Conservation (phyloP, 1,140 invertebrate species). For the Zophobas morio region DNA sequence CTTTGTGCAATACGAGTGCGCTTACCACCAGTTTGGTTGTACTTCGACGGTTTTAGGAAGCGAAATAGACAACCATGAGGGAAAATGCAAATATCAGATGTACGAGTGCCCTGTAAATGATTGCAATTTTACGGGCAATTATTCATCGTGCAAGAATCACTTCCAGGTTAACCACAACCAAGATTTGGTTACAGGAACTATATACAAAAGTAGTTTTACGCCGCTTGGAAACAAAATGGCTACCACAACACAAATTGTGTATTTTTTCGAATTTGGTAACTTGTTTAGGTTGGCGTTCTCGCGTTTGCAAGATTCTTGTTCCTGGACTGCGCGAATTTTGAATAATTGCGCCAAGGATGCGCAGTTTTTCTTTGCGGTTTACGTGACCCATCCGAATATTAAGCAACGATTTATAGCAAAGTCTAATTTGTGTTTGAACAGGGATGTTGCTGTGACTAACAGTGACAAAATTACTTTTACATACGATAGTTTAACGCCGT, state of each 20-base stretch:
- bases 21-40: slow-evolving; percentile 57
- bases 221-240: background rate
- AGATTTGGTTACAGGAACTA: background rate
- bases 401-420: slow-evolving; percentile 55
- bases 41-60: slow-evolving; percentile 44
- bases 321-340: slow-evolving; percentile 39
- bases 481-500: background rate
- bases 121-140: slow-evolving; percentile 53
- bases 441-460: background rate
- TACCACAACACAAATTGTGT: too few species aligned
- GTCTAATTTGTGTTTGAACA: slow-evolving; percentile 56
- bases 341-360: slow-evolving; percentile 54
- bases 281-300: too few species aligned
- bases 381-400: background rate
- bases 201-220: background rate
- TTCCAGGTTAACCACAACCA: background rate
- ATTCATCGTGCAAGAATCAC: background rate
- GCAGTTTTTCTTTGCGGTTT: slow-evolving; percentile 49
- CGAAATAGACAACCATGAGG: slow-evolving; percentile 58
- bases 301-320: too few species aligned
- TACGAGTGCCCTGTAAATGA: slow-evolving; percentile 56
- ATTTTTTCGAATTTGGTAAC: too few species aligned
- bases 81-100: slow-evolving; percentile 55
- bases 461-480: background rate
- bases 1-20: slow-evolving; percentile 57